These are phyloP conservation scores for Ips typographus DNA, from an alignment of 1,140 invertebrate genomes.

Conservation along the genomic window DNA sequence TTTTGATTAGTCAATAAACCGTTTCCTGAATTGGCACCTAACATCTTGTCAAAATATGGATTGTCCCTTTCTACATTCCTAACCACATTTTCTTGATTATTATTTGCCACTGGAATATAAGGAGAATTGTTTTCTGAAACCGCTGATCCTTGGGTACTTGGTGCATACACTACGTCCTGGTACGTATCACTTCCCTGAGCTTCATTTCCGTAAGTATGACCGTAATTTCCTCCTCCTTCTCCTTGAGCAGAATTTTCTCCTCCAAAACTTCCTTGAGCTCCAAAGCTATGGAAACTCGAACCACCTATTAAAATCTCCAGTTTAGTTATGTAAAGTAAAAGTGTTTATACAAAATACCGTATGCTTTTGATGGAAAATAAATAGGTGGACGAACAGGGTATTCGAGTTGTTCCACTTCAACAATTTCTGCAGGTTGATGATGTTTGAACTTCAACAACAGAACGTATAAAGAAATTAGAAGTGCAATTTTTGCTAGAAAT, in stretches of 20 bases:
- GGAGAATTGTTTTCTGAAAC: conserved; percentile 9
- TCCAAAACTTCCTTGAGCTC: not conserved
- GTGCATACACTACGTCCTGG: conserved; percentile 24
- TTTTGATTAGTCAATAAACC: too few species aligned
- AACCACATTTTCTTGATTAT: too few species aligned
- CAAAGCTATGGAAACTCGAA: not conserved
- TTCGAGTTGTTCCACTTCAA: conserved; percentile 39
- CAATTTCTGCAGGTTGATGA: conserved; percentile 8
- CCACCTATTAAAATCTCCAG: not conserved
- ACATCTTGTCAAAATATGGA: too few species aligned
- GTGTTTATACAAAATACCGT: conserved; percentile 12
- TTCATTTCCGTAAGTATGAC: conserved; percentile 8
- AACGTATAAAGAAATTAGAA: conserved; percentile 59
- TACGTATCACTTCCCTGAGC: conserved; percentile 22
- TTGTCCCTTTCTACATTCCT: too few species aligned
- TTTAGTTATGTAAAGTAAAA: not conserved
- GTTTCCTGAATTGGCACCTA: too few species aligned
- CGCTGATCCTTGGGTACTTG: conserved; percentile 18
- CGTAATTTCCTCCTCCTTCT: not conserved
- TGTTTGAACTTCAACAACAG: conserved; percentile 46
- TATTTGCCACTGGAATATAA: not conserved
- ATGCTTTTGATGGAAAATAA: conserved; percentile 18
- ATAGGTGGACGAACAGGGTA: conserved; percentile 8
- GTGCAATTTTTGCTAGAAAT: conserved; percentile 62
- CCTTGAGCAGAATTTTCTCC: not conserved